Evolutionary conservation across 2,113 vertebrate genomes (phyloP), one percentile per base, ranked within the genome.

Genomic region (Montifringilla adamsi): DNA sequence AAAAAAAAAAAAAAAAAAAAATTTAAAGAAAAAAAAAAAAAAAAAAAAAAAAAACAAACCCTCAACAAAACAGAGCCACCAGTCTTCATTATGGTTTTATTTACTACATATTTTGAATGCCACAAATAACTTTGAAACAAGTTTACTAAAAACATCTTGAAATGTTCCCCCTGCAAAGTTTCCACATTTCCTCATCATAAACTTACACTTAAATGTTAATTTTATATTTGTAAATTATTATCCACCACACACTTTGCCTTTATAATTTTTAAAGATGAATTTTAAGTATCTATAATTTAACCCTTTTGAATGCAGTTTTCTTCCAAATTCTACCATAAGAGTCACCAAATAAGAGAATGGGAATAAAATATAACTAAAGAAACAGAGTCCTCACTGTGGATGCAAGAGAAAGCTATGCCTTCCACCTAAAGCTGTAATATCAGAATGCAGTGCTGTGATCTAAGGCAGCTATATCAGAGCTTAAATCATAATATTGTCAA

Each of bases 41-140:
- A n/a, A n/a, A n/a, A n/a, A n/a, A n/a, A n/a, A n/a, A 1, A 8
- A 4, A 86, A 70, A 70, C 3, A 82, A 17, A 0, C 0, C 5
- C 18, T 53, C 35, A 35, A 86, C 12, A 28, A 44, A 89, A 52
- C 10, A 22, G 21, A 86, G 44, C 28, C 11, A 52, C 1, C 11
- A 60, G 43, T 59, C 20, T 67, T 77, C 49, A 69, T 30, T 7
- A 84, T 2, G 2, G 4, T 27, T 60, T 58, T 63, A 35, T 70
- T 89, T 63, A 78, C 39, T 59, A 81, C 84, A 68, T 78, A 68
- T 52, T 89, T 50, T 59, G 60, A 87, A 84, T 60, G 44, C 13
- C 56, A 68, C 52, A 70, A 84, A 46, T 59, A 90, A 84, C 60
- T 84, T 41, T n/a, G 35, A 75, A 94, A 77, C 4, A 75, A 82